These are phyloP conservation scores for Philereme transversata DNA, from an alignment of 2,888 invertebrate genomes.

Conservation along the genomic window DNA sequence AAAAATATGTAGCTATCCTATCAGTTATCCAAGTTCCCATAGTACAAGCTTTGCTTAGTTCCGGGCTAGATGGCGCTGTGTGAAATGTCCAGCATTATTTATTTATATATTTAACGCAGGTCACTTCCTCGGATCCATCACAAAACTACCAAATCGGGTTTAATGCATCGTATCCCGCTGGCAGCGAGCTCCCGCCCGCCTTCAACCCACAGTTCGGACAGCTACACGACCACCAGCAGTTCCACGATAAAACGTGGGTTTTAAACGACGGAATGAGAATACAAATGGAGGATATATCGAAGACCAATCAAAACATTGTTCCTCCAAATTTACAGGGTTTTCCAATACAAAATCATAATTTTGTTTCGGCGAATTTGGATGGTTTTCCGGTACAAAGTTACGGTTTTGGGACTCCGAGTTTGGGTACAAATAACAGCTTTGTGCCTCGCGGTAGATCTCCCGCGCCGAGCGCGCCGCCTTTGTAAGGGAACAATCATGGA, in stretches of 20 bases:
- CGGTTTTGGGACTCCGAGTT: background rate
- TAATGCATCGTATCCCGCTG: constrained; percentile 22
- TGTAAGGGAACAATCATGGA: constrained; percentile 3
- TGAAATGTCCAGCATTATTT: no score
- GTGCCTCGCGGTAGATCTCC: constrained; percentile 5
- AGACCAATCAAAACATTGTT: background rate
- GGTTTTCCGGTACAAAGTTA: background rate
- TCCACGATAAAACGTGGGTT: background rate
- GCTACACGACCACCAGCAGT: background rate
- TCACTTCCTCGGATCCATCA: constrained; percentile 23
- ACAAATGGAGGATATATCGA: constrained; percentile 5
- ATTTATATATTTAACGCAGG: background rate
- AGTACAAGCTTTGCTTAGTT: no score
- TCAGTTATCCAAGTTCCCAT: no score
- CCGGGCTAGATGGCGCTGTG: no score
- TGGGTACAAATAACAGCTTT: constrained; percentile 4
- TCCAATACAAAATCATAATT: background rate
- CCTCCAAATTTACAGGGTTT: background rate
- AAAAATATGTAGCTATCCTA: no score
- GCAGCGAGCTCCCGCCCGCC: background rate
- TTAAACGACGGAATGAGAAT: background rate
- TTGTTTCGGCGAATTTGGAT: background rate
- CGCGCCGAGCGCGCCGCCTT: constrained; percentile 12
- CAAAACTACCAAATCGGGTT: constrained; percentile 32
- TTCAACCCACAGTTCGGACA: constrained; percentile 5